Conservation (phyloP, 2,797 vertebrate genomes). For the Leucoraja ocellata region DNA sequence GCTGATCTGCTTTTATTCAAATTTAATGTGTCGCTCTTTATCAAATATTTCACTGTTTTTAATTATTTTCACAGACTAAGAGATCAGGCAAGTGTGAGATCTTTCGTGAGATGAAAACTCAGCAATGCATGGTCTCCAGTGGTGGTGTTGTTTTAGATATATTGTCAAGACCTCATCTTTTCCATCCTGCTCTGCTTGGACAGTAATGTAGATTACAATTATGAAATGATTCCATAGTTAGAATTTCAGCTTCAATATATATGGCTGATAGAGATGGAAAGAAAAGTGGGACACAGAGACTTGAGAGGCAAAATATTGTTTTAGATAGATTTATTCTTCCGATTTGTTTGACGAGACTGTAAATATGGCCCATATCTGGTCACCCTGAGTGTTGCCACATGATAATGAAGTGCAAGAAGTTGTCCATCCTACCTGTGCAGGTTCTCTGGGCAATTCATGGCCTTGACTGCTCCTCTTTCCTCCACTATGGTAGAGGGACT, state of each 20-base stretch:
- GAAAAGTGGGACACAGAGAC: not conserved
- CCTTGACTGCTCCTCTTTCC: too few relatives aligned
- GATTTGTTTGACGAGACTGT: not conserved
- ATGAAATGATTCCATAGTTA: not conserved
- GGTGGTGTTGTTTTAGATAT: too few relatives aligned
- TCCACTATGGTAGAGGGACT: too few relatives aligned
- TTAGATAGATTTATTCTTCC: not conserved
- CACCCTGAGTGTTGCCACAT: not conserved
- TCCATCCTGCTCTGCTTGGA: not conserved
- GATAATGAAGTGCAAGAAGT: too few relatives aligned
- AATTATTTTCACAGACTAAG: not conserved
- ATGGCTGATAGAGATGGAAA: not conserved
- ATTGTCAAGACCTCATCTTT: not conserved
- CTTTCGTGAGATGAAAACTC: not conserved
- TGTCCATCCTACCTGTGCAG: too few relatives aligned
- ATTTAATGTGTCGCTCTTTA: not conserved
- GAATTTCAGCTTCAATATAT: not conserved
- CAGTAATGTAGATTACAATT: not conserved
- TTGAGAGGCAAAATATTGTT: not conserved
- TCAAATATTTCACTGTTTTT: not conserved
- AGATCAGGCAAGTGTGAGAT: not conserved
- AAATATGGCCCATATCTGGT: not conserved
- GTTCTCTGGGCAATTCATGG: too few relatives aligned
- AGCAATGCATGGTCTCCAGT: not conserved
- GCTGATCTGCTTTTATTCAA: not conserved